Conservation (phyloP, 2,888 invertebrate species). For the Choristoneura rosaceana region DNA sequence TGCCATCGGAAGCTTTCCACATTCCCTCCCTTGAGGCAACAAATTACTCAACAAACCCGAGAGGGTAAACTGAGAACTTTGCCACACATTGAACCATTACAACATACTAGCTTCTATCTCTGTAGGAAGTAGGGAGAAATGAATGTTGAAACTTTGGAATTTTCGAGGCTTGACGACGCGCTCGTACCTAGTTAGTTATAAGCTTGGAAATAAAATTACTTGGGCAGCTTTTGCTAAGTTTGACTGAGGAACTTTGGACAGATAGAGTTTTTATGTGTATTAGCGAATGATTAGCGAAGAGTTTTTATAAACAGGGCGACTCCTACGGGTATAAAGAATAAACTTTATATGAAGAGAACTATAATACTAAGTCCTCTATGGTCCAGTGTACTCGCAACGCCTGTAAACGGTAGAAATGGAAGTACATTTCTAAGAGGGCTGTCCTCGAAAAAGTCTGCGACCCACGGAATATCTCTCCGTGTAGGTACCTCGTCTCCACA, state of each 20-base stretch:
- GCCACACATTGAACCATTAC: constrained; percentile 1
- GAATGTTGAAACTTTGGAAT: constrained; percentile 6
- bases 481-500: no score
- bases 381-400: no score
- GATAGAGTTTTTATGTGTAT: constrained; percentile 21
- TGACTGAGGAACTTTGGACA: constrained; percentile 20
- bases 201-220: constrained; percentile 25
- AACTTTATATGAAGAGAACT: neutral
- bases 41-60: constrained; percentile 10
- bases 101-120: neutral
- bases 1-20: constrained; percentile 28
- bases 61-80: no score
- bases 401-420: no score
- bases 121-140: neutral
- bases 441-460: no score
- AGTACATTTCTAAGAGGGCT: no score
- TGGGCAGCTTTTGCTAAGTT: constrained; percentile 22
- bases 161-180: neutral
- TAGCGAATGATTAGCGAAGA: constrained; percentile 1
- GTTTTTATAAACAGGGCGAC: neutral
- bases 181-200: neutral
- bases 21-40: neutral
- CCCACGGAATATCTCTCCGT: no score
- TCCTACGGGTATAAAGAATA: neutral
- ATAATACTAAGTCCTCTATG: no score